These are phyloP conservation scores for Phaetusa simplex DNA, from an alignment of 2,113 vertebrate species.

Conservation along the genomic window DNA sequence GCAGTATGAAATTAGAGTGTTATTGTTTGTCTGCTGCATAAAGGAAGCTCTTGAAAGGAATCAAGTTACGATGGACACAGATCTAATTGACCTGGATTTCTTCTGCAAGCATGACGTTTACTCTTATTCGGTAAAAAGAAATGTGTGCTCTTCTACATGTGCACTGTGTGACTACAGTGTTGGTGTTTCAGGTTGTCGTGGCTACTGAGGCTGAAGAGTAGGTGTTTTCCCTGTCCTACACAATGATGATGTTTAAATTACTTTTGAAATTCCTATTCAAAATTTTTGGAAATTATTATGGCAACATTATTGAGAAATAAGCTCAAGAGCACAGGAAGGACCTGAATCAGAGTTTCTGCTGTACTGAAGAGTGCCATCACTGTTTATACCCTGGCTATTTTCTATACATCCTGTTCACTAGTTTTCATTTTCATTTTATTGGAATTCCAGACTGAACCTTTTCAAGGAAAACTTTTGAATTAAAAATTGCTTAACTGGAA, in stretches of 20 bases:
- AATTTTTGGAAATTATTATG: not conserved
- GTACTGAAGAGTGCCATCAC: not conserved
- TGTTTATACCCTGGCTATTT: not conserved
- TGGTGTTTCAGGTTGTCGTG: not conserved
- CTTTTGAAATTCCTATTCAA: accelerated
- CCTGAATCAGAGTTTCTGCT: not conserved
- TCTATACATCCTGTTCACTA: not conserved
- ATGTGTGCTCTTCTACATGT: not conserved
- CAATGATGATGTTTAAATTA: not conserved
- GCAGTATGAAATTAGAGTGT: not conserved
- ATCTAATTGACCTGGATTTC: not conserved
- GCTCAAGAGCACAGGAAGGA: not conserved
- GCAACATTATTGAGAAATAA: not conserved
- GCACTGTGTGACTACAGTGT: accelerated
- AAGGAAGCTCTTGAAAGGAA: not conserved
- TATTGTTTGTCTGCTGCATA: not conserved
- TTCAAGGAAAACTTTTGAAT: not conserved
- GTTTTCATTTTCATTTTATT: not conserved
- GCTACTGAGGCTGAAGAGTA: not conserved
- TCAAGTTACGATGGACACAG: not conserved
- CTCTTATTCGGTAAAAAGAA: not conserved
- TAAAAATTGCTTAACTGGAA: not conserved
- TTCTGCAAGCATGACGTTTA: not conserved
- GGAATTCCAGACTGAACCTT: not conserved
- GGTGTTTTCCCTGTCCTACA: not conserved